These are phyloP conservation scores for Dolichopus griseipennis DNA, from an alignment of 2,888 invertebrate species.

Conservation along the genomic window DNA sequence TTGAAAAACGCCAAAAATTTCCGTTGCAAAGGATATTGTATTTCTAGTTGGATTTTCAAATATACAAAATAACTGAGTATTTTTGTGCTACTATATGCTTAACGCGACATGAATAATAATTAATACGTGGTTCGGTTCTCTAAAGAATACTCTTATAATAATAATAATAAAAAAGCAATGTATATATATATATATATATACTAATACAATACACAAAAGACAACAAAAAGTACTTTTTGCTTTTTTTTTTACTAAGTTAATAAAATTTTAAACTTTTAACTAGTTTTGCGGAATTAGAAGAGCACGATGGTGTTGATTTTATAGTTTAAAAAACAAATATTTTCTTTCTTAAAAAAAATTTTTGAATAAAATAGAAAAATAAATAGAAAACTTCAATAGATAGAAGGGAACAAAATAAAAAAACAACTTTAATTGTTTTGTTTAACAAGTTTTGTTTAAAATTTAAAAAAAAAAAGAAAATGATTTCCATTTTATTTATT, in stretches of 20 bases:
- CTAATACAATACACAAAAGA: background rate
- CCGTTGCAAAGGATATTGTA: background rate
- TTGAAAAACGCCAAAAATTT: background rate
- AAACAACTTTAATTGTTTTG: too few relatives aligned
- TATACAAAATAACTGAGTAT: background rate
- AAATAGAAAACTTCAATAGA: too few relatives aligned
- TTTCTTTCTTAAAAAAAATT: background rate
- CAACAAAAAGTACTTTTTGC: background rate
- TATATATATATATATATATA: too few relatives aligned
- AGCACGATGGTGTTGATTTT: background rate
- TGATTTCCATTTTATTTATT: too few relatives aligned
- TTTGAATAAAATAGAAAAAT: too few relatives aligned
- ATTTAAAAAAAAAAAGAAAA: too few relatives aligned
- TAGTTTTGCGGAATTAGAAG: slow-evolving; percentile 2
- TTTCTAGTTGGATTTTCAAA: background rate
- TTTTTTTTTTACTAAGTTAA: background rate
- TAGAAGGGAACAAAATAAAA: too few relatives aligned
- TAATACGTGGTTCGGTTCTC: background rate
- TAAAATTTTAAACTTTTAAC: slow-evolving; percentile 1
- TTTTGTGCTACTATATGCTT: background rate
- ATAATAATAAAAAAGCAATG: background rate
- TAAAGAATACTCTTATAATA: background rate
- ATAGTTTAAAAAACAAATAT: background rate
- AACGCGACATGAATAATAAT: slow-evolving; percentile 3
- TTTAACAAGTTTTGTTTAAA: too few relatives aligned